Base-by-base conservation (phyloP, 2,113 vertebrate genomes). In the Pterocles burchelli region DNA sequence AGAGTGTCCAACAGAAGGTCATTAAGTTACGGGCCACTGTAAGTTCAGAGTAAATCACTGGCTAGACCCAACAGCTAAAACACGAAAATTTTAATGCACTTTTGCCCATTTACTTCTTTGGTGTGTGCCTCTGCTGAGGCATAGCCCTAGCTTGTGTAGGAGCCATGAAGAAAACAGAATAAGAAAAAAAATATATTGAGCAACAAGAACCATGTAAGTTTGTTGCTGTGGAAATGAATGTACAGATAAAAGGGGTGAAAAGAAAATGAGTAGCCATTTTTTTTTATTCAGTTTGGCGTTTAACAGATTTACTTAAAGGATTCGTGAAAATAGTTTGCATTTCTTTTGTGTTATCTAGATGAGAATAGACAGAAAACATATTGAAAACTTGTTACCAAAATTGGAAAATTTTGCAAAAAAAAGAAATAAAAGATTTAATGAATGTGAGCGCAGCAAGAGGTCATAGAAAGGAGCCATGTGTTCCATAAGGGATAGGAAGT, bases 371-470 rank as follows among this genome's bases (percentile, higher is more conserved):
- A 62, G 52, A 72, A 83, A 85, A 59, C 3, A 13, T 41, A 62
- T 71, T 36, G 17, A 24, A 38, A 95, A 49, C 21, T 59, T 79
- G n/a, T n/a, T 63, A 52, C 1, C 49, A 43, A 67, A 87, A 52
- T 29, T 20, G 24, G 48, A 25, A 67, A 66, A 5, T 51, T 73
- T 81, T 94, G 34, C 13, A 43, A 43, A 80, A 83, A n/a, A 18
- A 84, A 11, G 57, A 68, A 86, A 78, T 31, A 8, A 34, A 79
- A 81, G 61, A 43, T 41, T 55, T 72, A 7, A 3, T 20, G 16
- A 78, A 48, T 80, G 34, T 34, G 15, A 63, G 24, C 61, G 29
- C 46, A 79, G 85, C 66, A 90, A 74, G 87, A 84, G 58, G 89
- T 82, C 70, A 34, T 3, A 84, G 85, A 80, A 80, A 8, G 25